These are phyloP conservation scores for Drosophila fulvimacula DNA, from an alignment of 2,888 invertebrate genomes.

Conservation along the genomic window DNA sequence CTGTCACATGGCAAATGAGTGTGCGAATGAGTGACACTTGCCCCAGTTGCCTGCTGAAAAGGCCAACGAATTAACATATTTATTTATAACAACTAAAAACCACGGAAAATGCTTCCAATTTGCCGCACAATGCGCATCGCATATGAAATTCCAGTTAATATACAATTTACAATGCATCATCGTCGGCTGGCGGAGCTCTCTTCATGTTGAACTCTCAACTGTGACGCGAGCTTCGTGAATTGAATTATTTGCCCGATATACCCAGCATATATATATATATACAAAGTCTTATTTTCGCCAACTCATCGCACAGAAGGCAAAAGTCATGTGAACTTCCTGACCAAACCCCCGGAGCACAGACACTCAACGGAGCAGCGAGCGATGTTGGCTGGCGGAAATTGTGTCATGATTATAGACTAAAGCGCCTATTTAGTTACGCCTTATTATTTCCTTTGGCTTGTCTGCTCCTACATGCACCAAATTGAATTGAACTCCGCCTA, in stretches of 20 bases:
- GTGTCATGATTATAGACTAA: conserved; percentile 81
- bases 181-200: conserved; percentile 47
- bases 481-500: conserved; percentile 68
- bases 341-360: conserved; percentile 14
- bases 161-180: conserved; percentile 76
- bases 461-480: conserved; percentile 41
- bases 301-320: conserved; percentile 59
- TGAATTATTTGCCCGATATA: conserved; percentile 59
- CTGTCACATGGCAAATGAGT: conserved; percentile 64
- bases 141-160: conserved; percentile 68
- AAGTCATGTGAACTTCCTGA: conserved; percentile 78
- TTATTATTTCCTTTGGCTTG: conserved; percentile 70
- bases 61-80: conserved; percentile 56
- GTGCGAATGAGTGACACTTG: conserved; percentile 63
- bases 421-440: conserved; percentile 80
- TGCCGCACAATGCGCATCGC: conserved; percentile 38
- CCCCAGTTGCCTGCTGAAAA: conserved; percentile 27
- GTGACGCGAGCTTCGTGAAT: conserved; percentile 57
- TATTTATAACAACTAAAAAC: conserved; percentile 9
- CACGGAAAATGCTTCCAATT: conserved; percentile 58
- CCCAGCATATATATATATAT: neutral
- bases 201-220: conserved; percentile 73
- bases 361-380: conserved; percentile 30
- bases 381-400: conserved; percentile 68
- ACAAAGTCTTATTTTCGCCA: conserved; percentile 37